A percentile compares a stretch with the other conserved stretches of the same genome.
phyloP scores from a whole-genome alignment of 1,140 invertebrate genomes.

The Cyrtorhinus lividipennis region DNA sequence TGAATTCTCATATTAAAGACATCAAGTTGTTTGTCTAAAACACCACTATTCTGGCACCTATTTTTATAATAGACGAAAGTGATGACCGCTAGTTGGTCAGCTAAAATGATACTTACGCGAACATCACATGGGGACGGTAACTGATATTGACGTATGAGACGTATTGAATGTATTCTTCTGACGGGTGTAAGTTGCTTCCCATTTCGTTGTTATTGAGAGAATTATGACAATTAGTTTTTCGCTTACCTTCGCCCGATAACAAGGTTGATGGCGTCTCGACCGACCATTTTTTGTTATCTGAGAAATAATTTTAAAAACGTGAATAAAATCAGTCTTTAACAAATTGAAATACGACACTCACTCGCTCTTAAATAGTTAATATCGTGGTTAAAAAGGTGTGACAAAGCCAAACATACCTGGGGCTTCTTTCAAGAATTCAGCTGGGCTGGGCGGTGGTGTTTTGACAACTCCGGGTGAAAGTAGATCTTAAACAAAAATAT shows the following conservation, averaged over 20 bases:
- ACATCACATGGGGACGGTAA: background rate
- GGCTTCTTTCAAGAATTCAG: constrained; percentile 32
- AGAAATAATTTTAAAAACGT: no score
- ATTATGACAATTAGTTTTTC: background rate
- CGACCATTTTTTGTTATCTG: constrained; percentile 19
- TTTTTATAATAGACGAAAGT: background rate
- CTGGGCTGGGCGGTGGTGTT: constrained; percentile 38
- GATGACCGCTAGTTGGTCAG: background rate
- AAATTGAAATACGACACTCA: no score
- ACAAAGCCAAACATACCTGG: constrained; percentile 19
- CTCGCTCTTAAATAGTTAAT: no score
- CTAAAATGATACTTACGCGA: constrained; percentile 5
- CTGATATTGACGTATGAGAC: constrained; percentile 2
- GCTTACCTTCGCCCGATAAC: constrained; percentile 12
- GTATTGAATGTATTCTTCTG: constrained; percentile 3
- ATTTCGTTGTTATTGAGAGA: background rate
- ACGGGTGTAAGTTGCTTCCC: background rate
- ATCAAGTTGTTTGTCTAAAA: no score
- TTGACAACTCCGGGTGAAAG: constrained; percentile 35
- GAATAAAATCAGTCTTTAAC: no score
- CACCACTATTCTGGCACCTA: no score
- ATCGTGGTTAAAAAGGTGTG: no score
- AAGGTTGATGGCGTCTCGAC: constrained; percentile 1
- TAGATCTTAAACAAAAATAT: constrained; percentile 28
- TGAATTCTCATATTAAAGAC: no score